Evolutionary conservation across 2,113 vertebrate genomes (phyloP), one percentile per base, ranked within the genome.

Genomic region (Acinonyx jubatus): DNA sequence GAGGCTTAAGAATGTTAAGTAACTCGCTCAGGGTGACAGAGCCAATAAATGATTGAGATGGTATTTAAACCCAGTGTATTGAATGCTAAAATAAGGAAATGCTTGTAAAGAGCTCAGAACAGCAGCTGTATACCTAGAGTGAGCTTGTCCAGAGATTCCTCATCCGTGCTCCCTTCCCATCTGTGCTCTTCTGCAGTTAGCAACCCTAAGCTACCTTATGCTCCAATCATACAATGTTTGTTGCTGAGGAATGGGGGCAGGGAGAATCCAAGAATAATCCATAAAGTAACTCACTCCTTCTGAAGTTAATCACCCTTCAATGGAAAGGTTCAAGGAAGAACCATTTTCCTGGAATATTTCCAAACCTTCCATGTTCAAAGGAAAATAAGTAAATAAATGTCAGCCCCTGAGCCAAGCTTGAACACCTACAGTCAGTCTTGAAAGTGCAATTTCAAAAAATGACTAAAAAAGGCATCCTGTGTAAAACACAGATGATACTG

Each of bases 351-450:
- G n/a, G 33, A 96, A 66, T 45, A 69, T 52, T 86, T 91, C 48
- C 86, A 85, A 96, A 73, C 65, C 50, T 93, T 29, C 71, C 33
- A 57, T 68, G 79, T 96, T 81, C 68, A 89, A 91, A 96, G 33
- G 41, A 33, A 69, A 36, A 68, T 5, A 57, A n/a, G 29, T 25
- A 66, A 65, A 90, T 69, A 87, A 81, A 65, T 41, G 50, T 85
- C 52, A 74, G 71, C 27, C n/a, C 41, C 41, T 50, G 79, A 92
- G 73, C 45, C 78, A 92, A 92, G 41, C 50, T 73, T 84, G 69
- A 94, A 83, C 21, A 94, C 63, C 21, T 65, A 82, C 6, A 76
- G 63, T 63, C 16, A 71, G 27, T 12, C 57, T 71, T 71, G 63
- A 78, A 95, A 83, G 78, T 80, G 29, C 33, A 55, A 63, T 76